phyloP scores from a whole-genome alignment of 2,888 invertebrate genomes.

The Conistra vaccinii region DNA sequence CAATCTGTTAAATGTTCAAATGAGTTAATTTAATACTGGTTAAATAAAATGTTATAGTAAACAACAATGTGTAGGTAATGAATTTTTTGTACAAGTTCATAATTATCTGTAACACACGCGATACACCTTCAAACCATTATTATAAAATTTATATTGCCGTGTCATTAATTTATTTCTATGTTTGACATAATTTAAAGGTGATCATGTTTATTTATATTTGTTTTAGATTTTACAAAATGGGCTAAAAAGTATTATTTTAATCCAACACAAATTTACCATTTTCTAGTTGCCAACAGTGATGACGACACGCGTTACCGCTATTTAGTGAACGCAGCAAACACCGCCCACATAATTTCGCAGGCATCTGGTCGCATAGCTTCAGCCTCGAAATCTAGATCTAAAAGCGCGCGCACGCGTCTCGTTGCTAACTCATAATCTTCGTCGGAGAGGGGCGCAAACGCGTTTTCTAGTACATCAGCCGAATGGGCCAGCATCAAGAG shows the following conservation, averaged over 20 bases:
- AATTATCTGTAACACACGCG: conserved; percentile 29
- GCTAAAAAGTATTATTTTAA: conserved; percentile 62
- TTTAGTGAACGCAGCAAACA: conserved; percentile 99
- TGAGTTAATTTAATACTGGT: conserved; percentile 70
- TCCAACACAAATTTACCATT: conserved; percentile 67
- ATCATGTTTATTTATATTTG: conserved; percentile 57
- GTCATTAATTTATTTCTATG: conserved; percentile 40
- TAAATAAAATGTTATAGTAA: conserved; percentile 52
- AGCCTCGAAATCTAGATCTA: conserved; percentile 99
- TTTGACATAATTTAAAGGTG: conserved; percentile 42
- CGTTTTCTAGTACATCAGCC: conserved; percentile 99
- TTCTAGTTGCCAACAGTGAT: conserved; percentile 67
- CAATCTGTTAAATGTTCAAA: conserved; percentile 30
- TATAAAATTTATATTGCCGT: conserved; percentile 33
- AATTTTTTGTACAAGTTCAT: conserved; percentile 65
- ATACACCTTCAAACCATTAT: conserved; percentile 39
- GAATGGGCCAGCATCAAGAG: conserved; percentile 99
- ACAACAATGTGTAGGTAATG: conserved; percentile 39
- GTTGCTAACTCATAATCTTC: conserved; percentile 99
- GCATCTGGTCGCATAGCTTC: conserved; percentile 98
- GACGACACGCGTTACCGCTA: conserved; percentile 89
- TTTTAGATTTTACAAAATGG: conserved; percentile 64
- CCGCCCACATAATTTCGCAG: conserved; percentile 99
- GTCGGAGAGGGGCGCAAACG: conserved; percentile 98
- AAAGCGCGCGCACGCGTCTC: conserved; percentile 98